Percentiles rank a stretch among this genome's conserved stretches.
These are phyloP conservation scores for Andricus quercusramuli DNA, from an alignment of 2,888 invertebrate species.

Conservation along the genomic window DNA sequence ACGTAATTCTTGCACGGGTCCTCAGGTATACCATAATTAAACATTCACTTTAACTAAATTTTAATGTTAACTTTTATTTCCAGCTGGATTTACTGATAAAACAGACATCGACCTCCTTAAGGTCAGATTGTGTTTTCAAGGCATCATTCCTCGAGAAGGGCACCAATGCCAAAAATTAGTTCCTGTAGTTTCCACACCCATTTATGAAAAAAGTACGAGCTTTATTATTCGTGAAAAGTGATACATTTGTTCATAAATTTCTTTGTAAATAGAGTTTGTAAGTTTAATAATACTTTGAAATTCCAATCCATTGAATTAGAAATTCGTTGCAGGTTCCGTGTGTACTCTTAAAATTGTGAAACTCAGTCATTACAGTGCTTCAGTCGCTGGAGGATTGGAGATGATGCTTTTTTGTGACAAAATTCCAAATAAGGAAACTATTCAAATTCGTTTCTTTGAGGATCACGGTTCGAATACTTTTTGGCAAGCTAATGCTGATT, in stretches of 20 bases:
- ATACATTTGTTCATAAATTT: neutral
- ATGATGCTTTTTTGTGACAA: constrained; percentile 97
- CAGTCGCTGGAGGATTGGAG: constrained; percentile 91
- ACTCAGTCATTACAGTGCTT: constrained; percentile 91
- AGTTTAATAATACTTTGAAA: constrained; percentile 24
- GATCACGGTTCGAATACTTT: constrained; percentile 84
- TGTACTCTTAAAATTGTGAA: constrained; percentile 94
- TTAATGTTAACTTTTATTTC: constrained; percentile 56
- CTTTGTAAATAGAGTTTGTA: neutral
- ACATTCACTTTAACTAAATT: constrained; percentile 33
- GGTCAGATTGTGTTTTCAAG: constrained; percentile 97
- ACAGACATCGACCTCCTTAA: constrained; percentile 94
- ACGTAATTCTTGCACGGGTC: no score
- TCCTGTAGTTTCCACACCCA: constrained; percentile 93
- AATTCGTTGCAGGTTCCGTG: constrained; percentile 86
- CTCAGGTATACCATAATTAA: neutral
- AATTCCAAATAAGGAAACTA: constrained; percentile 91
- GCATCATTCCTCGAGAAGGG: constrained; percentile 87
- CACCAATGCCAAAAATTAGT: constrained; percentile 82
- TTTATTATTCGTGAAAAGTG: neutral
- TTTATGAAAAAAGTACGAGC: constrained; percentile 93
- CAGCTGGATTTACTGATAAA: constrained; percentile 93
- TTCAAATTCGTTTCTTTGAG: constrained; percentile 93
- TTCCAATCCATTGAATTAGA: constrained; percentile 4
- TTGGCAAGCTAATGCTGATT: constrained; percentile 93